Evolutionary conservation across 1,140 invertebrate species (phyloP).

Genomic region (Microvelia longipes): DNA sequence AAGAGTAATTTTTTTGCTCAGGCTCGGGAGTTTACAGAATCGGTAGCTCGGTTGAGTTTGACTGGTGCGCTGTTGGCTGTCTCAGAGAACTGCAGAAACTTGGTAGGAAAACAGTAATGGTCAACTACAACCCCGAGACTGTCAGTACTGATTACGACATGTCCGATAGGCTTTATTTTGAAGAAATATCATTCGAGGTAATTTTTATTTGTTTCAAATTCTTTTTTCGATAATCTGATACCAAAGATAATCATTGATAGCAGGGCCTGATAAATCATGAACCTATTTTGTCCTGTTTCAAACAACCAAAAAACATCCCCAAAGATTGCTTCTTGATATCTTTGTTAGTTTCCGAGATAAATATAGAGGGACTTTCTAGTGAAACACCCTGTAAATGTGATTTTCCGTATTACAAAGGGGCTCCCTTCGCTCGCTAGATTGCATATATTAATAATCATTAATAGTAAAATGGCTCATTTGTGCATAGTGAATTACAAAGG

Average conservation of each 20-base stretch:
- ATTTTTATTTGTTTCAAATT: conserved; percentile 11
- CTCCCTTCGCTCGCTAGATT: too few relatives aligned
- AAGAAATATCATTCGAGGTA: conserved; percentile 96
- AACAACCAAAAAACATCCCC: neutral
- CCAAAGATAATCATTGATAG: neutral
- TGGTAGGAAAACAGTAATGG: conserved; percentile 86
- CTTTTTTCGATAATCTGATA: too few relatives aligned
- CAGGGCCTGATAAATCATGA: neutral
- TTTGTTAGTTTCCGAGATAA: too few relatives aligned
- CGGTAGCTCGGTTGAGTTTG: conserved; percentile 97
- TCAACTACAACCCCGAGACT: conserved; percentile 99
- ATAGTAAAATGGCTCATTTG: too few relatives aligned
- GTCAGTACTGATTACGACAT: conserved; percentile 99
- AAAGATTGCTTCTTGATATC: too few relatives aligned
- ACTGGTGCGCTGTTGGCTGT: conserved; percentile 98
- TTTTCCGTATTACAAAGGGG: too few relatives aligned
- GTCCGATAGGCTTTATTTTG: conserved; percentile 96
- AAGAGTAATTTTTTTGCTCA: too few relatives aligned
- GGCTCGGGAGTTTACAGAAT: conserved; percentile 97
- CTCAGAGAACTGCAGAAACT: conserved; percentile 76
- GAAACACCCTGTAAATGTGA: too few relatives aligned
- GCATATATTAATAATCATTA: too few relatives aligned
- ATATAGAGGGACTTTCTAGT: too few relatives aligned
- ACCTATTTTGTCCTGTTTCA: neutral
- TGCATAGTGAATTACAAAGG: too few relatives aligned